A percentile compares a stretch with the other conserved stretches of the same genome.
Conservation (phyloP, 2,113 vertebrate genomes). For the Garra rufa region DNA sequence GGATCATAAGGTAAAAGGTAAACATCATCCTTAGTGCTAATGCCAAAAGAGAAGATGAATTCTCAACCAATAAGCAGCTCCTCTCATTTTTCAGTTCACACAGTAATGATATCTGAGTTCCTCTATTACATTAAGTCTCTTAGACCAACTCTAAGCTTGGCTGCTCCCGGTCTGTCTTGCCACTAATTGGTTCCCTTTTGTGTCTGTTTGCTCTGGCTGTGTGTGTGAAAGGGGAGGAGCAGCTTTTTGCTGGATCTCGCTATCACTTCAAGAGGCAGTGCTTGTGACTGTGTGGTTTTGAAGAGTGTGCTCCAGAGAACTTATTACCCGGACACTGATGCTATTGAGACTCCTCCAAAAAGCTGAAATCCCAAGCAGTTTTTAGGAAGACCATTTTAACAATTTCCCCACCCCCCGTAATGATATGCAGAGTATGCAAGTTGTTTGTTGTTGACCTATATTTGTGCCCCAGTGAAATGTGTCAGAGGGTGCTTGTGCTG, state of each 20-base stretch:
- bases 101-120: background rate
- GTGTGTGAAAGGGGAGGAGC: slow-evolving; percentile 27
- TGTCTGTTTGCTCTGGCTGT: slow-evolving; percentile 41
- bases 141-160: background rate
- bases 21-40: background rate
- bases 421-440: slow-evolving; percentile 51
- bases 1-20: too few relatives aligned
- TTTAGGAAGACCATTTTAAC: background rate
- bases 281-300: slow-evolving; percentile 1
- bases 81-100: slow-evolving; percentile 1
- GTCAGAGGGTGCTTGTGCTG: background rate
- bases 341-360: slow-evolving; percentile 1
- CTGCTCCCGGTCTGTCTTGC: slow-evolving; percentile 9
- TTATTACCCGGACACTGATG: background rate
- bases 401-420: slow-evolving; percentile 11
- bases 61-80: background rate
- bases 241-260: background rate
- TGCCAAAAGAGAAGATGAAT: slow-evolving; percentile 3
- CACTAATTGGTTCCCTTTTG: slow-evolving; percentile 26
- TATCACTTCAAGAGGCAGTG: slow-evolving; percentile 18
- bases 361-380: background rate
- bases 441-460: slow-evolving; percentile 71
- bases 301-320: slow-evolving; percentile 16
- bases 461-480: slow-evolving; percentile 51
- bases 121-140: slow-evolving; percentile 19